Percentiles rank a stretch among this genome's conserved stretches.
These are phyloP conservation scores for Brotula barbata DNA, from an alignment of 2,797 vertebrate species.

Conservation along the genomic window DNA sequence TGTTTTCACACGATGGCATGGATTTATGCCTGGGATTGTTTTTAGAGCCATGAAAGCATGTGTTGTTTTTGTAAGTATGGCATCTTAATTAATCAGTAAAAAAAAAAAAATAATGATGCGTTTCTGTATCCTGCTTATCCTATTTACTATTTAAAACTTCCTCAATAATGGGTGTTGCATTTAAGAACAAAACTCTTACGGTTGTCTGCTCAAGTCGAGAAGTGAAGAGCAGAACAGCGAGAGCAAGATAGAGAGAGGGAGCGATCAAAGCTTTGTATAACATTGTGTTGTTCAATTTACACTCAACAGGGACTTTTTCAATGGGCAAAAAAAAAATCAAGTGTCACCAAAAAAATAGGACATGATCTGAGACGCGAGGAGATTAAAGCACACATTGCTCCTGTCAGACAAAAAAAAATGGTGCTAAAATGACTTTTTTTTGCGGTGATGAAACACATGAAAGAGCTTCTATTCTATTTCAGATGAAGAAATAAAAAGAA, in stretches of 20 bases:
- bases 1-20: too few species aligned
- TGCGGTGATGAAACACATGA: conserved; percentile 41
- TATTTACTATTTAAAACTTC: too few species aligned
- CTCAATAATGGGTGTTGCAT: not conserved
- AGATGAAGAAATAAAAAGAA: conserved; percentile 29
- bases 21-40: too few species aligned
- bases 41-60: too few species aligned
- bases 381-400: conserved; percentile 24
- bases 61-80: too few species aligned
- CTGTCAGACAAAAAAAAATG: conserved; percentile 24
- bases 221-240: too few species aligned
- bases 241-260: too few species aligned
- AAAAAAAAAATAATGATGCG: too few species aligned
- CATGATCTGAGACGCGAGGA: conserved; percentile 25
- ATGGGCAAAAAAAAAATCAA: conserved; percentile 21
- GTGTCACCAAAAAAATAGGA: conserved; percentile 24
- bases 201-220: conserved; percentile 3
- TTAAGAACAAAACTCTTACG: not conserved
- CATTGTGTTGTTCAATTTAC: conserved; percentile 23
- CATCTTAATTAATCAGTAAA: too few species aligned
- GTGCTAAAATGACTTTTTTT: not conserved
- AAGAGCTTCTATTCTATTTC: conserved; percentile 26
- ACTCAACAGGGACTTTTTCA: conserved; percentile 31
- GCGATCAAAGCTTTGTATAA: not conserved
- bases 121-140: too few species aligned